A percentile compares a stretch with the other conserved stretches of the same genome.
phyloP scores from a whole-genome alignment of 2,797 vertebrate species.

The Kryptolebias ocellatus region DNA sequence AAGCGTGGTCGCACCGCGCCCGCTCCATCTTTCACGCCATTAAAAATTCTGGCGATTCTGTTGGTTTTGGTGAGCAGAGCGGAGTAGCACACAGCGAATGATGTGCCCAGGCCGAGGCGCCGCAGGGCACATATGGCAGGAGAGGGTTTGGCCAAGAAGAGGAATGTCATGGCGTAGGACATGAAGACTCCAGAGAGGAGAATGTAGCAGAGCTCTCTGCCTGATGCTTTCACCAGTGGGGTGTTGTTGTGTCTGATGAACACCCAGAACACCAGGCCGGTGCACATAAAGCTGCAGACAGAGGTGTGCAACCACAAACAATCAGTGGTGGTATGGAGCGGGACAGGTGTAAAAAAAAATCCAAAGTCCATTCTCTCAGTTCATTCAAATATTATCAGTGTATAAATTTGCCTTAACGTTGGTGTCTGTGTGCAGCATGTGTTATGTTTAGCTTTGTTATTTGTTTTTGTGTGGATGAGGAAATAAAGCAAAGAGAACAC shows the following conservation, averaged over 20 bases:
- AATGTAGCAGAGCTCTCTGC: slow-evolving; percentile 96
- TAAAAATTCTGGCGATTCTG: slow-evolving; percentile 97
- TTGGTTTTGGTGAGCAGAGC: slow-evolving; percentile 98
- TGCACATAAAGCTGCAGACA: slow-evolving; percentile 86
- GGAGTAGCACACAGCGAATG: slow-evolving; percentile 96
- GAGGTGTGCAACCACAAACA: too few relatives aligned
- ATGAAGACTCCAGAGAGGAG: slow-evolving; percentile 94
- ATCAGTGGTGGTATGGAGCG: too few relatives aligned
- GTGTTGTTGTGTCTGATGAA: slow-evolving; percentile 96
- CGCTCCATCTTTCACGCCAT: slow-evolving; percentile 91
- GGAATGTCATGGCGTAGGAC: slow-evolving; percentile 98
- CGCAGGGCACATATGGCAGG: slow-evolving; percentile 93
- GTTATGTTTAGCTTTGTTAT: too few relatives aligned
- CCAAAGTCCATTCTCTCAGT: too few relatives aligned
- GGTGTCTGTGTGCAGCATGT: too few relatives aligned
- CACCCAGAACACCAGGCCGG: slow-evolving; percentile 90
- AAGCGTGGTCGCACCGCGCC: slow-evolving; percentile 92
- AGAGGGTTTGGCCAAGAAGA: slow-evolving; percentile 97
- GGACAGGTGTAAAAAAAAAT: too few relatives aligned
- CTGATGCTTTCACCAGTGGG: slow-evolving; percentile 96
- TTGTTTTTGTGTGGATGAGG: too few relatives aligned
- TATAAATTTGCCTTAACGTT: too few relatives aligned
- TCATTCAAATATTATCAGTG: too few relatives aligned
- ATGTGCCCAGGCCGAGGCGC: slow-evolving; percentile 92
- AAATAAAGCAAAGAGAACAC: too few relatives aligned